Conservation (phyloP, 1,140 invertebrate genomes). For the Anoplolepis gracilipes region DNA sequence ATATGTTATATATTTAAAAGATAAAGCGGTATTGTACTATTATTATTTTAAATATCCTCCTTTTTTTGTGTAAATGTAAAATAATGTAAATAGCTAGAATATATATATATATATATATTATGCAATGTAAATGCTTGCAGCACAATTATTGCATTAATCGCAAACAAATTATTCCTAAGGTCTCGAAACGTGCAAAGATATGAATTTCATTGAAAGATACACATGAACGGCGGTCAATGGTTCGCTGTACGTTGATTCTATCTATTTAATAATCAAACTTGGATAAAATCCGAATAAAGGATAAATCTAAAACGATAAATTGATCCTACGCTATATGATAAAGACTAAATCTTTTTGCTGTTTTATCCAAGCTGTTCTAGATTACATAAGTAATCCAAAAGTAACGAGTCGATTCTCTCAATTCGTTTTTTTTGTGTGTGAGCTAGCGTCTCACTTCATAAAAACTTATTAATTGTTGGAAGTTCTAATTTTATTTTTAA, state of each 20-base stretch:
- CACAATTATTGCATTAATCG: constrained; percentile 44
- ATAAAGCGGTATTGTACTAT: background rate
- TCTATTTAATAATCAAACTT: constrained; percentile 48
- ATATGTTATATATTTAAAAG: background rate
- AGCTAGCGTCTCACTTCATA: too few relatives aligned
- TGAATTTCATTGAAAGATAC: constrained; percentile 13
- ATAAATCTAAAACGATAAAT: constrained; percentile 7
- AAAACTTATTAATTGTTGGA: too few relatives aligned
- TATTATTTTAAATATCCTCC: too few relatives aligned
- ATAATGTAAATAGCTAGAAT: background rate
- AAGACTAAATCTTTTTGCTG: background rate
- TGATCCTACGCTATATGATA: background rate
- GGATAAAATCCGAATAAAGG: constrained; percentile 1
- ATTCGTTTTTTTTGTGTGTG: too few relatives aligned
- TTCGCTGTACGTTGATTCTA: constrained; percentile 21
- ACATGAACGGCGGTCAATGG: constrained; percentile 5
- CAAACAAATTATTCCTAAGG: constrained; percentile 22
- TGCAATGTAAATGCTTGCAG: constrained; percentile 25
- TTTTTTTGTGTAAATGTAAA: too few relatives aligned
- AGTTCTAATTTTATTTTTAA: too few relatives aligned
- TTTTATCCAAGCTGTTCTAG: background rate
- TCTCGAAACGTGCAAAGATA: background rate
- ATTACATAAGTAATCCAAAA: background rate
- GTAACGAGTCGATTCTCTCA: background rate
- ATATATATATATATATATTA: constrained; percentile 5